Evolutionary conservation across 35 echinoderm and acorn worm genomes (phyloP).

Genomic region (Eucidaris tribuloides): DNA sequence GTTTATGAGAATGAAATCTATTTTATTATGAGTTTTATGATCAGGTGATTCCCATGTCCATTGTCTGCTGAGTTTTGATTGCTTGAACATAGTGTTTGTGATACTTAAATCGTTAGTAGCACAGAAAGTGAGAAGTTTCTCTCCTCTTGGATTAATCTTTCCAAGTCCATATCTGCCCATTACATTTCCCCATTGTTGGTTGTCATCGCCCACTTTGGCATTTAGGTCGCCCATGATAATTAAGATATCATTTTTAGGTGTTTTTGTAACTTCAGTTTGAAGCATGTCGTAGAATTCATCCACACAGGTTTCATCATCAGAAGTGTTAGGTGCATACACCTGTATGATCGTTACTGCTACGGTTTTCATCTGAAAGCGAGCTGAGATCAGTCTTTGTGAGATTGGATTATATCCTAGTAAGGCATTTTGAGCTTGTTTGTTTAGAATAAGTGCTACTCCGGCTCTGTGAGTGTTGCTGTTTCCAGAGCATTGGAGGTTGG

Average conservation of each 20-base stretch:
- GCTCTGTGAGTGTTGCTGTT: constrained; percentile 1
- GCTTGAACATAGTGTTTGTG: constrained; percentile 49
- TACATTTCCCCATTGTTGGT: constrained; percentile 14
- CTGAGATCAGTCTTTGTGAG: constrained; percentile 38
- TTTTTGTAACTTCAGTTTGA: constrained; percentile 19
- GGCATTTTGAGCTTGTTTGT: constrained; percentile 19
- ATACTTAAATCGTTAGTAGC: constrained; percentile 41
- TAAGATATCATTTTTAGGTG: constrained; percentile 15
- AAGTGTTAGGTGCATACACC: constrained; percentile 51
- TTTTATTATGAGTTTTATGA: constrained; percentile 42
- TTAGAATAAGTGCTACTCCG: constrained; percentile 35
- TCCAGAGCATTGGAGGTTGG: constrained; percentile 4
- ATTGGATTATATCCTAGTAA: constrained; percentile 50
- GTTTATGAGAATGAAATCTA: constrained; percentile 46
- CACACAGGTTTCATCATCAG: neutral
- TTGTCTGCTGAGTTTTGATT: constrained; percentile 22
- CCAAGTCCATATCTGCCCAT: constrained; percentile 33
- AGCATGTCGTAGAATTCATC: constrained; percentile 56
- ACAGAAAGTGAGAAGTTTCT: constrained; percentile 62
- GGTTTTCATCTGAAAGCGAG: constrained; percentile 38
- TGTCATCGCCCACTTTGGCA: constrained; percentile 33
- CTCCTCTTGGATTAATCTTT: constrained; percentile 36
- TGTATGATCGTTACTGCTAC: constrained; percentile 38
- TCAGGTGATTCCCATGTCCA: constrained; percentile 74
- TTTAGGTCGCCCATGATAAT: constrained; percentile 30